Evolutionary conservation across 2,113 vertebrate species (phyloP).

Genomic region (Apus apus): DNA sequence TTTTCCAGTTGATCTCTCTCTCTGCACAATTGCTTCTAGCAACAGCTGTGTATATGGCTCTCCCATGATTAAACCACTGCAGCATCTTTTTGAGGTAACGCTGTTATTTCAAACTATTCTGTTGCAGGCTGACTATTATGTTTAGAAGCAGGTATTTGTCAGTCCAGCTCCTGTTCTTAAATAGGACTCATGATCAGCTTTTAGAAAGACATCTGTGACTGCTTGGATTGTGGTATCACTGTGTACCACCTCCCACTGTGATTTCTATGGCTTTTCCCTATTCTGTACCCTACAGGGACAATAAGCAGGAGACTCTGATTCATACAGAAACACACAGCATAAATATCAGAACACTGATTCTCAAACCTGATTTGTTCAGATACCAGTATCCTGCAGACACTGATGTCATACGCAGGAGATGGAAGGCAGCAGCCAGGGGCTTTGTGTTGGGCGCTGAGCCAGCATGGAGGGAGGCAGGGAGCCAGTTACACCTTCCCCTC

Average conservation of each 20-base stretch:
- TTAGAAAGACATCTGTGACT: not conserved
- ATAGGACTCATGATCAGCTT: not conserved
- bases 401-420: fast-evolving
- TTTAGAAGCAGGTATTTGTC: not conserved
- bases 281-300: not conserved
- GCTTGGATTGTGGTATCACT: not conserved
- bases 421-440: not conserved
- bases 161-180: not conserved
- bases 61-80: not conserved
- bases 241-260: fast-evolving
- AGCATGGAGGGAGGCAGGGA: fast-evolving
- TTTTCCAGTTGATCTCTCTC: not conserved
- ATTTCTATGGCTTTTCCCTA: not conserved
- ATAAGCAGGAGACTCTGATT: not conserved
- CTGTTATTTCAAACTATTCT: not conserved
- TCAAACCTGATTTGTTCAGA: not conserved
- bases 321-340: not conserved
- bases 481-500: not conserved
- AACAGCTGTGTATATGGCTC: fast-evolving
- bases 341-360: not conserved
- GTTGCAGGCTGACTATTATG: not conserved
- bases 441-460: not conserved
- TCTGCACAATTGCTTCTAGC: not conserved
- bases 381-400: not conserved
- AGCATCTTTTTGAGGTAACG: not conserved